A percentile compares a stretch with the other conserved stretches of the same genome.
phyloP scores from a whole-genome alignment of 2,888 invertebrate genomes.

The Osedax fenrisi region DNA sequence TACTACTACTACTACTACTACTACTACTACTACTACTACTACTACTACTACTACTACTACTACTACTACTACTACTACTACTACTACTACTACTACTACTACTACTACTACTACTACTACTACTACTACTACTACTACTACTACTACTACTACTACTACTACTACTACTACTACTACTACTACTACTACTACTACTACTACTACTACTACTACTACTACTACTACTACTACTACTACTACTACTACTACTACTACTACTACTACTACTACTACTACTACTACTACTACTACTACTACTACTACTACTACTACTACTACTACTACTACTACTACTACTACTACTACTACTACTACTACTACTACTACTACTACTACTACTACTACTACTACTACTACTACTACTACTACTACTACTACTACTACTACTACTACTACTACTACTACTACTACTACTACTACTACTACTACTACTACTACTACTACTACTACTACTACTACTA shows the following conservation, averaged over 20 bases:
- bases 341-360: conserved; percentile 25
- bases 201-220: conserved; percentile 15
- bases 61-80: conserved; percentile 20
- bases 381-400: too few relatives aligned
- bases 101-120: conserved; percentile 20
- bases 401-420: too few relatives aligned
- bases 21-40: conserved; percentile 19
- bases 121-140: conserved; percentile 18
- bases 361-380: conserved; percentile 21
- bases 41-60: conserved; percentile 18
- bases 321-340: conserved; percentile 22
- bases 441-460: too few relatives aligned
- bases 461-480: too few relatives aligned
- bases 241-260: conserved; percentile 25
- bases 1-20: conserved; percentile 18
- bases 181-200: not conserved
- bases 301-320: conserved; percentile 25
- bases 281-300: conserved; percentile 23
- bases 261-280: conserved; percentile 25
- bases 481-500: too few relatives aligned
- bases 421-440: too few relatives aligned
- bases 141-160: conserved; percentile 23
- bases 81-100: conserved; percentile 21
- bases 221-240: conserved; percentile 25
- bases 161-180: conserved; percentile 25